Evolutionary conservation across 2,888 invertebrate species (phyloP).

Genomic region (Rhamphomyia laevipes): DNA sequence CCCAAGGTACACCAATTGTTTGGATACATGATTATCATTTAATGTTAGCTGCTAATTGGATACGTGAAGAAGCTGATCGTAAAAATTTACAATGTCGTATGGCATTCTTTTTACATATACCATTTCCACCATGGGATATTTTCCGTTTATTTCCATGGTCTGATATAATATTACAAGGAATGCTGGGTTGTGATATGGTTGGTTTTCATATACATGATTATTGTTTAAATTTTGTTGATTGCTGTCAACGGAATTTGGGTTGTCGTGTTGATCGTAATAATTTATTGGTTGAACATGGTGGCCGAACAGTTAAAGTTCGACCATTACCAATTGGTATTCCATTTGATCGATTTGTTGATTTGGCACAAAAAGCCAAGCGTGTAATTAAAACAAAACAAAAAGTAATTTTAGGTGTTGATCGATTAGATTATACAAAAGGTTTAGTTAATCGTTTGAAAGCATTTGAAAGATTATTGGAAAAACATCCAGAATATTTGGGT

Average conservation of each 20-base stretch:
- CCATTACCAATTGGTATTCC: slow-evolving; percentile 85
- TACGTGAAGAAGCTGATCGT: slow-evolving; percentile 74
- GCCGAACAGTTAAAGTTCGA: slow-evolving; percentile 69
- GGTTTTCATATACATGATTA: slow-evolving; percentile 87
- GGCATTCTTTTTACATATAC: slow-evolving; percentile 90
- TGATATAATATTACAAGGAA: slow-evolving; percentile 86
- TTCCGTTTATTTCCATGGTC: slow-evolving; percentile 84
- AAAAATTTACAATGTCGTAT: slow-evolving; percentile 64
- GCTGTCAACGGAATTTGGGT: slow-evolving; percentile 75
- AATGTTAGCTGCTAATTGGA: slow-evolving; percentile 85
- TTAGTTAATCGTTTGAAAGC: slow-evolving; percentile 72
- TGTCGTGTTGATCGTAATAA: slow-evolving; percentile 82
- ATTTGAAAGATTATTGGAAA: slow-evolving; percentile 68
- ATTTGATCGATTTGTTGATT: slow-evolving; percentile 69
- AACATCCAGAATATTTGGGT: slow-evolving; percentile 75
- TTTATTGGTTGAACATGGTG: slow-evolving; percentile 75
- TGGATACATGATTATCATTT: slow-evolving; percentile 95
- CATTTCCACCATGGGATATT: slow-evolving; percentile 91
- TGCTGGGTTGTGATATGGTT: slow-evolving; percentile 86
- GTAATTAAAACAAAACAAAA: slow-evolving; percentile 63
- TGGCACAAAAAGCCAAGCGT: slow-evolving; percentile 59
- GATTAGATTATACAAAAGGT: slow-evolving; percentile 85
- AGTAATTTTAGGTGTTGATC: slow-evolving; percentile 77
- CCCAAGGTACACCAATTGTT: slow-evolving; percentile 52
- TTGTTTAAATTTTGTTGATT: slow-evolving; percentile 82